Conservation (phyloP, 2,113 vertebrate genomes). For the Otolemur garnettii region DNA sequence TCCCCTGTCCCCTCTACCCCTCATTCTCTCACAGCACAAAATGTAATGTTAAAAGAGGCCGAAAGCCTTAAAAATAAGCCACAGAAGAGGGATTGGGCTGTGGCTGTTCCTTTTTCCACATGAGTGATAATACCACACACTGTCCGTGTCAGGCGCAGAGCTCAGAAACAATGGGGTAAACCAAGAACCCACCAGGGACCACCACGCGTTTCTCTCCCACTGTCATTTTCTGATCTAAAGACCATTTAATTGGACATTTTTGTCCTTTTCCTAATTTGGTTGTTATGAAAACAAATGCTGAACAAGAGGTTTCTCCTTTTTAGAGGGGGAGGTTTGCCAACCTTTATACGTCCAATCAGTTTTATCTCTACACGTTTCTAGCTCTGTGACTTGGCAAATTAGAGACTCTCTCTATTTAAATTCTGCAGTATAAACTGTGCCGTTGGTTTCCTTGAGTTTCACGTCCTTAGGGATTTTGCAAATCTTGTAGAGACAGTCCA, state of each 20-base stretch:
- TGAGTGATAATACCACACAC: neutral
- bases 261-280: neutral
- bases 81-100: neutral
- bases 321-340: neutral
- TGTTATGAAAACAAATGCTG: neutral
- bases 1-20: rapidly evolving
- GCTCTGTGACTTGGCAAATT: neutral
- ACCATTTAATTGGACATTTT: neutral
- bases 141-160: neutral
- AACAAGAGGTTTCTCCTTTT: neutral
- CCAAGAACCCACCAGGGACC: neutral
- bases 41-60: neutral
- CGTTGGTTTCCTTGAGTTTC: rapidly evolving
- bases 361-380: neutral
- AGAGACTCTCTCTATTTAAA: neutral
- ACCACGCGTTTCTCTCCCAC: rapidly evolving
- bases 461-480: neutral
- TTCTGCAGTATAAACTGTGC: neutral
- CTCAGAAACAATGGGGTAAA: constrained; percentile 55
- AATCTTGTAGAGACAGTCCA: neutral
- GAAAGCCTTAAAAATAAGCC: neutral
- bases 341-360: rapidly evolving
- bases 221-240: neutral
- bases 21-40: neutral
- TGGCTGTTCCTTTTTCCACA: neutral